Base-by-base conservation (phyloP, 64 coral and sea anemone genomes). In the Porites lutea region DNA sequence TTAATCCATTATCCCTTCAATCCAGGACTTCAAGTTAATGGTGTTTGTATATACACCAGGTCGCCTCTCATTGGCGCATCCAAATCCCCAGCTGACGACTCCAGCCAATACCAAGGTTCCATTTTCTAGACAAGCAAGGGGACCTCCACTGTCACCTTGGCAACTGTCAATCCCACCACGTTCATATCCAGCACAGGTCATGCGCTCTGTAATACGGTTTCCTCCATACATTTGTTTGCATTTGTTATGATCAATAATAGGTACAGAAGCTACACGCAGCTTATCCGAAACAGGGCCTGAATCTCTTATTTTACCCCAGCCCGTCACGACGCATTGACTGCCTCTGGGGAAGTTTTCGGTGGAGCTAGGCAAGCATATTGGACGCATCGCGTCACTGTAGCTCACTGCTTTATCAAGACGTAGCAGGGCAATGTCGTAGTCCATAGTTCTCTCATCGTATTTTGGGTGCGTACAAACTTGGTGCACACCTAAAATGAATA, bases 181-280 rank as follows among this genome's bases (percentile, higher is more conserved):
- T 5, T 79, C 60, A 69, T 83, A 89, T 9, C 92, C 92, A 46
- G 92, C 92, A 82, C 92, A 94, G 65, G 89, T 52, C 92, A 94
- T 94, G 48, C 92, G 68, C n/a, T 59, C 18, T 10, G 92, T 75
- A 6, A 94, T 62, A 52, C 58, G 21, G 43, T 71, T 58, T 59
- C 65, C 84, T 45, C 57, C 63, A 67, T 94, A 86, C 66, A 82
- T 69, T 43, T 83, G 55, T n/a, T 37, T 48, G 16, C 92, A 94
- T 22, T 77, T 83, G 27, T 89, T 21, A 3, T 44, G 69, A 49
- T 79, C 82, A 49, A 94, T 94, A 2, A 48, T 94, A 0, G 92
- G 92, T 19, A 94, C 66, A n/a, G 46, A 21, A 64, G 92, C 92
- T 16, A 89, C 86, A 43, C 59, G 78, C 18, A 94, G 87, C 20